A percentile compares a stretch with the other conserved stretches of the same genome.
Conservation (phyloP, 2,113 vertebrate species). For the Phalacrocorax aristotelis region DNA sequence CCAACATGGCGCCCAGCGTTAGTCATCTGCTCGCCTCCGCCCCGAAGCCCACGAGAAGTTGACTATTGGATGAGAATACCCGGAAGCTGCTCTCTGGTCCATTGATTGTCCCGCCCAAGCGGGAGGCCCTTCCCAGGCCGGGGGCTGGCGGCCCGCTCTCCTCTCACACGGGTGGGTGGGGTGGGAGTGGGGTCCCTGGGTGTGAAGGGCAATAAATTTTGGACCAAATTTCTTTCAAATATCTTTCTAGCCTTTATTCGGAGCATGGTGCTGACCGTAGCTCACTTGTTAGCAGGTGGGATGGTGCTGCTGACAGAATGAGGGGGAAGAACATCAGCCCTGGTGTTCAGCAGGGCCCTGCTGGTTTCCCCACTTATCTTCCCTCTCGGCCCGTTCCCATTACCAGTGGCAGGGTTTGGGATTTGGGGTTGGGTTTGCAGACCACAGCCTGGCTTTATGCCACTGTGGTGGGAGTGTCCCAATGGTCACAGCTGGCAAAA, state of each 20-base stretch:
- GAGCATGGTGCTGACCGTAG: rapidly evolving
- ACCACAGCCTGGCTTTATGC: rapidly evolving
- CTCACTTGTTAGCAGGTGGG: background rate
- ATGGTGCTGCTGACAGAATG: background rate
- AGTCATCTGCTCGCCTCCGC: rapidly evolving
- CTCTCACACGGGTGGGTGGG: rapidly evolving
- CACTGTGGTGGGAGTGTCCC: rapidly evolving
- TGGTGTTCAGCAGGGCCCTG: background rate
- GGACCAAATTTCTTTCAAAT: rapidly evolving
- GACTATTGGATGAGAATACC: background rate
- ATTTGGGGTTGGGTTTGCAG: too few relatives aligned
- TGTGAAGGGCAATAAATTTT: rapidly evolving
- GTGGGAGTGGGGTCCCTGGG: rapidly evolving
- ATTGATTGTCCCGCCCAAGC: rapidly evolving
- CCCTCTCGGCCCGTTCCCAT: rapidly evolving
- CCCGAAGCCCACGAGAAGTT: background rate
- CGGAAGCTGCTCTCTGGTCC: background rate
- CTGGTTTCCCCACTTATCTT: too few relatives aligned
- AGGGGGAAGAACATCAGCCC: background rate
- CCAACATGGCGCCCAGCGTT: background rate
- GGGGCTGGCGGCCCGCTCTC: rapidly evolving
- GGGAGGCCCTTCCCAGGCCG: rapidly evolving
- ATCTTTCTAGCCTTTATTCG: rapidly evolving
- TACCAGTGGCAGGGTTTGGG: background rate
- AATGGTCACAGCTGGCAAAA: background rate